Evolutionary conservation across 92 coral and sea anemone genomes (phyloP), one percentile per base, ranked within the genome.

Genomic region (Heliopora coerulea): DNA sequence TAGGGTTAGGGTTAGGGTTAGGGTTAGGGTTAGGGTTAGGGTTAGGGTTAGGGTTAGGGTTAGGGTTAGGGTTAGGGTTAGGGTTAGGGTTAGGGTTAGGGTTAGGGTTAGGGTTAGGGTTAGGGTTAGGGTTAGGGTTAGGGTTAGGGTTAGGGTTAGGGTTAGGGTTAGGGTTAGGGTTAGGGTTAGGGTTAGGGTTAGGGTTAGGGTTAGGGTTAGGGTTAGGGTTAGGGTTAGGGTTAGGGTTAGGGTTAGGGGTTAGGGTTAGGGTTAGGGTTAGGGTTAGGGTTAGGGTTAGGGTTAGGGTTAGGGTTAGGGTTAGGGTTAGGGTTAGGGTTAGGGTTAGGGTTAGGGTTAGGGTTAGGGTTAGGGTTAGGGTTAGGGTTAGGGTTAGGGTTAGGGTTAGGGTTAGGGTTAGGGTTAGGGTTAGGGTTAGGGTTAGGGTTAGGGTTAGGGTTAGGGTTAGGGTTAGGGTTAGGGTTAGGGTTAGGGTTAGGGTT

Each of bases 221-320:
- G 54, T 35, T 41, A 59, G 82, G 75, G 57, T 50, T 31, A 48
- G 82, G 75, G 57, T 48, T 31, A 31, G 78, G 75, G 57, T 48
- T 31, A 20, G 68, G 35, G 27, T 33, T 59, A 65, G 63, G 58
- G 0, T 33, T 60, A 73, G 76, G 69, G 29, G 21, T 60, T 61
- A 61, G 83, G 83, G 49, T 66, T 63, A 72, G 83, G 83, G 69
- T 78, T 64, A 73, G 83, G 77, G 77, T 70, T 73, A 44, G 49
- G 77, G 68, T 70, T 63, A 72, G 83, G 83, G 58, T 78, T 76
- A 62, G 73, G 81, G 68, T 68, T 68, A 68, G 75, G 77, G 68
- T 70, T 66, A 62, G 73, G 81, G 81, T 59, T 74, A 58, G 68
- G 72, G 80, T 42, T 77, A 40, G 60, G 82, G 73, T 62, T 61